A percentile compares a stretch with the other conserved stretches of the same genome.
Conservation (phyloP, 2,888 invertebrate species). For the Suillia variegata region DNA sequence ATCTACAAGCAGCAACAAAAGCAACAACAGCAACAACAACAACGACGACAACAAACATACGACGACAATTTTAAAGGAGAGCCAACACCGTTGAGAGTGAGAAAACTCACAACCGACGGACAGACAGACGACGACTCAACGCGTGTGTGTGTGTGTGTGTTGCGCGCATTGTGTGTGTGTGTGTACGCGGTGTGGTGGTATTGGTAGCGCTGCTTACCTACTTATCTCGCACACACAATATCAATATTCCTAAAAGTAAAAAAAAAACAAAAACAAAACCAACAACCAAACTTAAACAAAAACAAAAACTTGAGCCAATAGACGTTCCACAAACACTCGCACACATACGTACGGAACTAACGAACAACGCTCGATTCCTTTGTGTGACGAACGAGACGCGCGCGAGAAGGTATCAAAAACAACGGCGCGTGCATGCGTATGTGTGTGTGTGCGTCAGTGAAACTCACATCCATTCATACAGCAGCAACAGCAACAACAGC, state of each 20-base stretch:
- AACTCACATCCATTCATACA: background rate
- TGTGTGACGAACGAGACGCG: background rate
- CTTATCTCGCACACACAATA: slow-evolving; percentile 6
- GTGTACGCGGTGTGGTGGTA: slow-evolving; percentile 5
- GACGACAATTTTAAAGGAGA: background rate
- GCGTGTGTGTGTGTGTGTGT: slow-evolving; percentile 5
- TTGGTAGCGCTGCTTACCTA: slow-evolving; percentile 10
- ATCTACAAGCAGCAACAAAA: slow-evolving; percentile 10
- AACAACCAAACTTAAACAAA: slow-evolving; percentile 6
- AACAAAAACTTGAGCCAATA: slow-evolving; percentile 29
- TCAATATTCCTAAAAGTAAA: no score
- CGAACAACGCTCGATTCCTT: background rate
- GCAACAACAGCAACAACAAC: slow-evolving; percentile 12
- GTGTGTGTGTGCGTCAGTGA: slow-evolving; percentile 10
- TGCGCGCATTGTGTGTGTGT: background rate
- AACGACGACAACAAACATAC: slow-evolving; percentile 8
- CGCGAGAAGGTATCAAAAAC: background rate
- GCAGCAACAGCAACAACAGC: background rate
- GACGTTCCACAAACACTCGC: slow-evolving; percentile 24
- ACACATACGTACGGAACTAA: no score
- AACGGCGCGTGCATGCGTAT: slow-evolving; percentile 2
- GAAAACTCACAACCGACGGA: no score
- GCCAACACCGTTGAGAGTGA: background rate
- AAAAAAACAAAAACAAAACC: slow-evolving; percentile 12
- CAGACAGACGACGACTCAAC: no score